phyloP scores from a whole-genome alignment of 2,113 vertebrate genomes.

The Cariama cristata region DNA sequence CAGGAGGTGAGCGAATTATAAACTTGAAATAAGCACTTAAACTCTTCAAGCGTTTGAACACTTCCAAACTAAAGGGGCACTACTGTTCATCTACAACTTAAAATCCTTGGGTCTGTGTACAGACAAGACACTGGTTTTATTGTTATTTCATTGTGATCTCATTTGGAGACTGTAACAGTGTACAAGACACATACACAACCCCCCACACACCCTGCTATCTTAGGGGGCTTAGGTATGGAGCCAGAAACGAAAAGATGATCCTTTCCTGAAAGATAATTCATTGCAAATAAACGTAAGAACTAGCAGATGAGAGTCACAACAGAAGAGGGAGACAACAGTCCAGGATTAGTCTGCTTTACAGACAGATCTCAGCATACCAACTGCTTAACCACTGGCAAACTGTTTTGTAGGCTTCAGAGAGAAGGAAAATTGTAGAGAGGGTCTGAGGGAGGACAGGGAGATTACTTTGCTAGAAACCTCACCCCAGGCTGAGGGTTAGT shows the following conservation, averaged over 20 bases:
- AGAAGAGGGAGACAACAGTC: constrained; percentile 12
- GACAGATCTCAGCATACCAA: neutral
- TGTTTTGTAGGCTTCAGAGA: neutral
- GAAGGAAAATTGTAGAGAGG: neutral
- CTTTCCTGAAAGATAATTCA: neutral
- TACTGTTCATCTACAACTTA: neutral
- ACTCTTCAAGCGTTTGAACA: neutral
- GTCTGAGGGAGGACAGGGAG: neutral
- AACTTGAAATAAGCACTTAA: neutral
- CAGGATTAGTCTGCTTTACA: neutral
- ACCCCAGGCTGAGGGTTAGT: neutral
- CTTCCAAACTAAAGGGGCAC: neutral
- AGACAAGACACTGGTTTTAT: neutral
- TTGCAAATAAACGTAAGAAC: neutral
- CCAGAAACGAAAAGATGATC: neutral
- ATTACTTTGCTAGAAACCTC: neutral
- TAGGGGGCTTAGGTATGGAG: neutral
- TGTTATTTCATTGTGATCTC: neutral
- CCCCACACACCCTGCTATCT: neutral
- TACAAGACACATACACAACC: neutral
- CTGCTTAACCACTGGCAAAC: neutral
- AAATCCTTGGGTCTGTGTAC: neutral
- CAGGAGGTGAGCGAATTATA: constrained; percentile 79
- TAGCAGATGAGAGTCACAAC: neutral
- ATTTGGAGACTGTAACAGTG: neutral